Conservation (phyloP, 2,797 vertebrate species). For the Notolepis coatsorum region DNA sequence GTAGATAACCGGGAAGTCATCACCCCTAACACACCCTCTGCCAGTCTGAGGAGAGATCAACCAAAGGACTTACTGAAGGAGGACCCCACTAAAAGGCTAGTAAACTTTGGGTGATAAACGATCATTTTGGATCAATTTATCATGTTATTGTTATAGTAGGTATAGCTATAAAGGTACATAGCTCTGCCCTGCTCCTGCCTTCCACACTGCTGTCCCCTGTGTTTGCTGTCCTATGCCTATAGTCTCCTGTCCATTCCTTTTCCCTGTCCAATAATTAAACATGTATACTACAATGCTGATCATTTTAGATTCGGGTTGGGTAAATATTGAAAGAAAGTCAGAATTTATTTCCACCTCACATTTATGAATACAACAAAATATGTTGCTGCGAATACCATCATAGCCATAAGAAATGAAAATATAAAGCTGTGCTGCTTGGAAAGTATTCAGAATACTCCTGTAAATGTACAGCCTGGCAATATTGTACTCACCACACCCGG, state of each 20-base stretch:
- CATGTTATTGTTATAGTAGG: no score
- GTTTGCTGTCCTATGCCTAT: neutral
- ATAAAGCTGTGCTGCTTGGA: conserved; percentile 12
- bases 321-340: neutral
- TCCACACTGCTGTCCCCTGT: conserved; percentile 1
- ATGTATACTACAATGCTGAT: neutral
- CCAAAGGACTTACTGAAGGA: conserved; percentile 62
- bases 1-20: conserved; percentile 36
- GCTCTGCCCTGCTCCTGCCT: neutral
- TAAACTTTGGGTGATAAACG: conserved; percentile 87
- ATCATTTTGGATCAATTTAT: conserved; percentile 80
- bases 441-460: conserved; percentile 16
- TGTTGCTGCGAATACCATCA: neutral
- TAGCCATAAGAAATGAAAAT: neutral
- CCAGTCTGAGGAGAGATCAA: conserved; percentile 50
- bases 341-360: neutral
- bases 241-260: conserved; percentile 10
- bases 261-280: neutral
- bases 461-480: conserved; percentile 27
- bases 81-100: conserved; percentile 91
- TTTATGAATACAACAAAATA: conserved; percentile 6
- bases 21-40: conserved; percentile 25
- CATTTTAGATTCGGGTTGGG: neutral
- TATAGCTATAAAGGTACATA: conserved; percentile 22
- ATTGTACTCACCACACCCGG: conserved; percentile 24